These are phyloP conservation scores for Tenodera sinensis DNA, from an alignment of 2,888 invertebrate species.

Conservation along the genomic window DNA sequence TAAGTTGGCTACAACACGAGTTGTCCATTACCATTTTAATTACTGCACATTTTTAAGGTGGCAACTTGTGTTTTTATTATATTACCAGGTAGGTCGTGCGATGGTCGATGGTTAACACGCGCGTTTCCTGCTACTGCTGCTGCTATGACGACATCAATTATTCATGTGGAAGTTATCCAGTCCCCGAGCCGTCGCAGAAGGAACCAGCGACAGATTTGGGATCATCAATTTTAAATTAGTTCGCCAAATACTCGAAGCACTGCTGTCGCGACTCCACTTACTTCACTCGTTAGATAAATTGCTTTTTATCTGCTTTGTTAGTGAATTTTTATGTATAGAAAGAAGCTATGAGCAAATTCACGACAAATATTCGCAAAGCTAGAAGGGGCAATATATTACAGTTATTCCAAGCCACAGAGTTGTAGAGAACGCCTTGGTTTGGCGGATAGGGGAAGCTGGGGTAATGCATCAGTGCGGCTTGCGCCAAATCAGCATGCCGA, in stretches of 20 bases:
- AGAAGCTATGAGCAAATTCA: background rate
- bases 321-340: background rate
- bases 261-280: background rate
- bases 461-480: background rate
- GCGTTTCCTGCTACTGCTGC: no score
- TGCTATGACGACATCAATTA: background rate
- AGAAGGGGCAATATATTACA: background rate
- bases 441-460: background rate
- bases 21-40: background rate
- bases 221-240: background rate
- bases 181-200: background rate
- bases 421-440: background rate
- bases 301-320: background rate
- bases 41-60: background rate
- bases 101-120: background rate
- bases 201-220: background rate
- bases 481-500: no score
- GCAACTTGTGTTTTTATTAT: background rate
- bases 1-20: background rate
- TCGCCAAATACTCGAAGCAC: background rate
- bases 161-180: background rate
- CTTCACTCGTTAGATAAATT: background rate
- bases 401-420: background rate
- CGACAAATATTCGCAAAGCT: background rate
- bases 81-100: background rate